Evolutionary conservation across 2,113 vertebrate genomes (phyloP).

Genomic region (Apodemus sylvaticus): DNA sequence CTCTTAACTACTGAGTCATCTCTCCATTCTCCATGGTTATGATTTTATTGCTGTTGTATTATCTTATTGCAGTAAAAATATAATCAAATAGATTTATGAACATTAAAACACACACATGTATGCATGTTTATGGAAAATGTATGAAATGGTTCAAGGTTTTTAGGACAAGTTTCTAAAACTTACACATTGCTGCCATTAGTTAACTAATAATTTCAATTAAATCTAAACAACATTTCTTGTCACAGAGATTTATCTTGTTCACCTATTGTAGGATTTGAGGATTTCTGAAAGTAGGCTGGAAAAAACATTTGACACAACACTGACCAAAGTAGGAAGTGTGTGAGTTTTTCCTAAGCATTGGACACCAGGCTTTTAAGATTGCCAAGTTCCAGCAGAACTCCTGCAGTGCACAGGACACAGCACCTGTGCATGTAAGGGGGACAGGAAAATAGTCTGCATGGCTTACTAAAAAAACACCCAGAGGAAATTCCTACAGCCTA

Average conservation of each 20-base stretch:
- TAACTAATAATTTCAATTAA: conserved; percentile 10
- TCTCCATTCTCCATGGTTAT: not conserved
- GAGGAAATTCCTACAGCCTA: not conserved
- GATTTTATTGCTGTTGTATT: not conserved
- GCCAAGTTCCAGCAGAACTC: not conserved
- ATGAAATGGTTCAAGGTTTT: conserved; percentile 13
- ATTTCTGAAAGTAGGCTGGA: not conserved
- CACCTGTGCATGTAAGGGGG: not conserved
- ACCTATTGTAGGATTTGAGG: not conserved
- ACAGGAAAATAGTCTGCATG: not conserved
- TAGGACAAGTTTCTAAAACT: not conserved
- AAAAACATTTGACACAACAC: not conserved
- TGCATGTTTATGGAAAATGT: not conserved
- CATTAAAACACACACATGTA: not conserved
- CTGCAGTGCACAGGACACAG: not conserved
- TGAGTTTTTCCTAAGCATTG: not conserved
- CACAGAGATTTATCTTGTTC: not conserved
- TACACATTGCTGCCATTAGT: not conserved
- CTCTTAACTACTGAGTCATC: not conserved
- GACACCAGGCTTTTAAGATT: not conserved
- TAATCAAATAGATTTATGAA: not conserved
- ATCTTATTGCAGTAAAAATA: not conserved
- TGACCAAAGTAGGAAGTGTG: not conserved
- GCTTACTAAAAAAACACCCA: not conserved
- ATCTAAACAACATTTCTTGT: not conserved